phyloP scores from a whole-genome alignment of 2,888 invertebrate genomes.

The Cryptus viduatorius region DNA sequence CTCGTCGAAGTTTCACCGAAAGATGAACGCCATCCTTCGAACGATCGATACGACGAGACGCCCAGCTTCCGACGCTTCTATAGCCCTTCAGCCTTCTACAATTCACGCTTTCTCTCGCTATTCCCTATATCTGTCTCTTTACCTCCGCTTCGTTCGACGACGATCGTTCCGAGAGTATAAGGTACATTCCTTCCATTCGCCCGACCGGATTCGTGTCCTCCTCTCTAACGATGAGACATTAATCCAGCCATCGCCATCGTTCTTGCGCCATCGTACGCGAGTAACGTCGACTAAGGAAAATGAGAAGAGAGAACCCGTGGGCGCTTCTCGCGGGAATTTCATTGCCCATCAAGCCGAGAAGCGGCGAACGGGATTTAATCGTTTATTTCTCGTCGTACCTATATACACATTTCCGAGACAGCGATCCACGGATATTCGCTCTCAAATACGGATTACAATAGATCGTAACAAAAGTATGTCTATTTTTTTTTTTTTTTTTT shows the following conservation, averaged over 20 bases:
- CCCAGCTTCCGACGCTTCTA: constrained; percentile 46
- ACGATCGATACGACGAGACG: constrained; percentile 66
- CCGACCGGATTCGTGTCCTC: constrained; percentile 27
- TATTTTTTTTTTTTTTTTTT: neutral
- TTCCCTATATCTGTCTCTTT: constrained; percentile 23
- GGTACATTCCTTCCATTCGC: constrained; percentile 42
- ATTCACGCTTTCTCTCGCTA: constrained; percentile 25
- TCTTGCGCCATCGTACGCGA: constrained; percentile 17
- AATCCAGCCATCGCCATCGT: constrained; percentile 37
- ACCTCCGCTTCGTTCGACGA: constrained; percentile 12
- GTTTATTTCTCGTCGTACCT: constrained; percentile 18
- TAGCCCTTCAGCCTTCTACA: constrained; percentile 20
- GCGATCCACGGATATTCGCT: no score
- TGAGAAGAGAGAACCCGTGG: neutral
- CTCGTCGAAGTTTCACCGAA: constrained; percentile 42
- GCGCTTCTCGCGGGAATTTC: constrained; percentile 50
- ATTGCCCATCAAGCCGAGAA: constrained; percentile 50
- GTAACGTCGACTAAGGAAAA: constrained; percentile 33
- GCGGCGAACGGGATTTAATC: constrained; percentile 31
- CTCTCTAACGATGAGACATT: constrained; percentile 50
- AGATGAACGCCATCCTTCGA: constrained; percentile 34
- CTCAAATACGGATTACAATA: neutral
- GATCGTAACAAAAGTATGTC: neutral
- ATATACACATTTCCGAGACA: no score
- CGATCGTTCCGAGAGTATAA: constrained; percentile 37